These are phyloP conservation scores for Epinotia demarniana DNA, from an alignment of 2,888 invertebrate species.

Conservation along the genomic window DNA sequence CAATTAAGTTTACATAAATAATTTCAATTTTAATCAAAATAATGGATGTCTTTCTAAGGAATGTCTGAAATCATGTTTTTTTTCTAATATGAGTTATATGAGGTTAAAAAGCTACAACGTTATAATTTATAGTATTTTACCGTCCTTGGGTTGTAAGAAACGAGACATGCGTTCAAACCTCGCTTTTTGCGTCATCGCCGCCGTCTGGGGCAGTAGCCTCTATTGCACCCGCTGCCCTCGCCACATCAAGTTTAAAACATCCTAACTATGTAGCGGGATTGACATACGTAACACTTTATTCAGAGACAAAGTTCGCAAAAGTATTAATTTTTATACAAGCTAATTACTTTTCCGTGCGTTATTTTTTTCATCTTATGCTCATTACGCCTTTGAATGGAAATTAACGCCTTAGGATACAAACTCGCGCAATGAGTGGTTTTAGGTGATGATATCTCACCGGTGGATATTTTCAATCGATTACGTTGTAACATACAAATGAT, in stretches of 20 bases:
- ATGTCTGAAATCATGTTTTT: too few relatives aligned
- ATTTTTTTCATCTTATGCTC: conserved; percentile 31
- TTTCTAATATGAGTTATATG: too few relatives aligned
- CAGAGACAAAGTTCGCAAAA: conserved; percentile 7
- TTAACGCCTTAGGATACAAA: not conserved
- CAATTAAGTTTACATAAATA: too few relatives aligned
- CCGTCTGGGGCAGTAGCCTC: conserved; percentile 29
- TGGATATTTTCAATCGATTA: too few relatives aligned
- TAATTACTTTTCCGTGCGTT: conserved; percentile 40
- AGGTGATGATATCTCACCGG: too few relatives aligned
- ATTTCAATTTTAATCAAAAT: too few relatives aligned
- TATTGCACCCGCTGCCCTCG: conserved; percentile 16
- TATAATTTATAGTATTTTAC: not conserved
- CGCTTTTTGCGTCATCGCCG: conserved; percentile 20
- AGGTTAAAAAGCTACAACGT: not conserved
- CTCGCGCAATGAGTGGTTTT: not conserved
- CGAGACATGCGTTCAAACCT: conserved; percentile 11
- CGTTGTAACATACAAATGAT: too few relatives aligned
- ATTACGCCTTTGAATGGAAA: conserved; percentile 17
- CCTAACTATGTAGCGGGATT: not conserved
- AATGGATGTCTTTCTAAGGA: too few relatives aligned
- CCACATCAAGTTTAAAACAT: conserved; percentile 4
- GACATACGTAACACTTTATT: not conserved
- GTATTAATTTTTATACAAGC: conserved; percentile 32
- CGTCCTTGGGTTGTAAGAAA: conserved; percentile 21